Percentiles rank a stretch among this genome's conserved stretches.
These are phyloP conservation scores for Tridacna crocea DNA, from an alignment of 2,888 invertebrate genomes.

Conservation along the genomic window DNA sequence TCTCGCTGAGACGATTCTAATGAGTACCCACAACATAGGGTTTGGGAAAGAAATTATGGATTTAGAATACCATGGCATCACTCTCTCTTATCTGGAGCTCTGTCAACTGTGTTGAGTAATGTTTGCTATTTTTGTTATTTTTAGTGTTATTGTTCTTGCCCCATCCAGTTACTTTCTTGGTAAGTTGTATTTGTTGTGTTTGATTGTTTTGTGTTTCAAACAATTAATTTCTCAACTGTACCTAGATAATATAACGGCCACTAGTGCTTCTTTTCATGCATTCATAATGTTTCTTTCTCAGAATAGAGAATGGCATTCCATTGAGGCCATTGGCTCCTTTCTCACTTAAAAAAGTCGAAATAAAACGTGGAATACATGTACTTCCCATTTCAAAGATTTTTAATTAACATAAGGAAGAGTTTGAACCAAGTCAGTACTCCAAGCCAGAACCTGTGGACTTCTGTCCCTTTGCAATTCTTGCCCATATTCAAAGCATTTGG, in stretches of 20 bases:
- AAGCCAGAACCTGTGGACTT: neutral
- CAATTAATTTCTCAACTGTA: neutral
- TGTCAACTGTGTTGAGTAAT: no score
- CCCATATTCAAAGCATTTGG: no score
- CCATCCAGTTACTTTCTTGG: slow-evolving; percentile 78
- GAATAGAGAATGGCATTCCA: neutral
- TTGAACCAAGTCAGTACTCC: neutral
- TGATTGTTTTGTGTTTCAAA: neutral
- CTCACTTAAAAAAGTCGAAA: neutral
- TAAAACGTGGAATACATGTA: neutral
- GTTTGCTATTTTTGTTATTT: slow-evolving; percentile 31
- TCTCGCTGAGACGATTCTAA: no score
- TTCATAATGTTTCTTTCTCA: neutral
- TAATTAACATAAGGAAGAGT: neutral
- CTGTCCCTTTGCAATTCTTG: no score
- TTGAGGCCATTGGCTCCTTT: neutral
- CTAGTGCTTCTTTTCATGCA: neutral
- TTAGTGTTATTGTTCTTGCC: slow-evolving; percentile 76
- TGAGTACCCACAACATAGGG: no score
- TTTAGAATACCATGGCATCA: no score
- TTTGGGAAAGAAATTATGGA: no score
- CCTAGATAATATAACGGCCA: neutral
- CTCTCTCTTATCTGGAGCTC: no score
- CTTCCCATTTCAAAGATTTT: neutral
- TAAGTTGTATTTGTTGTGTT: slow-evolving; percentile 40